These are phyloP conservation scores for Oryzias melastigma DNA, from an alignment of 2,113 vertebrate genomes.

Conservation along the genomic window DNA sequence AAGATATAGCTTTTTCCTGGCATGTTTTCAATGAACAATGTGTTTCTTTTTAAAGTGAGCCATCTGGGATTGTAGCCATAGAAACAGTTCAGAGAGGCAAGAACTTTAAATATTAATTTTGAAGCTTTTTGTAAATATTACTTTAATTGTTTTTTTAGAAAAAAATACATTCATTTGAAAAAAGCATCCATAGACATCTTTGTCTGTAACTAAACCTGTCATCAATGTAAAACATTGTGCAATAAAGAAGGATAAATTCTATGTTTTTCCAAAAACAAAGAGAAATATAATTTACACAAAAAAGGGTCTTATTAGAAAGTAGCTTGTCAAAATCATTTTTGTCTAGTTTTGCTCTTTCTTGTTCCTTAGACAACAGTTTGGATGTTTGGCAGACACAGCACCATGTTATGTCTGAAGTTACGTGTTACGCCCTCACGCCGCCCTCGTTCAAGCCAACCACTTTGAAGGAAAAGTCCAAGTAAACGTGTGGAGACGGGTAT, in stretches of 20 bases:
- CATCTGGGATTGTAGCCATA: neutral
- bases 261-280: too few species aligned
- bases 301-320: too few species aligned
- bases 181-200: neutral
- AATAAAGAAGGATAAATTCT: neutral
- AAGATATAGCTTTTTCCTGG: neutral
- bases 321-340: too few species aligned
- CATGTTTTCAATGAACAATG: neutral
- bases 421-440: too few species aligned
- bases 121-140: neutral
- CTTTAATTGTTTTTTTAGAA: neutral
- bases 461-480: too few species aligned
- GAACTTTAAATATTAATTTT: neutral
- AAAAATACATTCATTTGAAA: neutral
- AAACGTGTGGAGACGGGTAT: too few species aligned
- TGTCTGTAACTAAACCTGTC: neutral
- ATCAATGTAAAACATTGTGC: neutral
- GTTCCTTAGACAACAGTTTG: too few species aligned
- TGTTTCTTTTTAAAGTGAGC: neutral
- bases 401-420: too few species aligned
- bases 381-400: too few species aligned
- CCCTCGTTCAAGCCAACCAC: too few species aligned
- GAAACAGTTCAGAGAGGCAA: neutral
- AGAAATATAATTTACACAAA: too few species aligned
- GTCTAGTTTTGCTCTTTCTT: too few species aligned